These are phyloP conservation scores for Perizoma affinitatum DNA, from an alignment of 2,888 invertebrate genomes.

Conservation along the genomic window DNA sequence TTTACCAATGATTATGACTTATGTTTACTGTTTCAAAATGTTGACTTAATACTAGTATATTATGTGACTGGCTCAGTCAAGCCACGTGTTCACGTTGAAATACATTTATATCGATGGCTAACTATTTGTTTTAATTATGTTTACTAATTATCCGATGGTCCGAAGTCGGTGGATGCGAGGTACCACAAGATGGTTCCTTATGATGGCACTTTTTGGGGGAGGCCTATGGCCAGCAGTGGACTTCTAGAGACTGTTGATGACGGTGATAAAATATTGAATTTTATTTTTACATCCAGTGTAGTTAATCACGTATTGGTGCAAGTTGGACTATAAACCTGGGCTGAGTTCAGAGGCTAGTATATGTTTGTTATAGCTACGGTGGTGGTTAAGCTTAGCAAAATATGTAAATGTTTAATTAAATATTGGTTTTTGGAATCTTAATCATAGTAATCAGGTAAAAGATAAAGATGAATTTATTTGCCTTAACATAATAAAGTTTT, in stretches of 20 bases:
- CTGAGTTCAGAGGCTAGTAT: slow-evolving; percentile 57
- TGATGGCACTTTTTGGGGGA: too few species aligned
- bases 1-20: not conserved
- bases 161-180: too few species aligned
- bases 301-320: slow-evolving; percentile 58
- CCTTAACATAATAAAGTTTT: too few species aligned
- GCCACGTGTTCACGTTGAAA: slow-evolving; percentile 15
- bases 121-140: slow-evolving; percentile 37
- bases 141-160: not conserved
- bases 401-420: not conserved
- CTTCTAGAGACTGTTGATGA: too few species aligned
- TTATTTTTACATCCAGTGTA: slow-evolving; percentile 55
- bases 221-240: too few species aligned
- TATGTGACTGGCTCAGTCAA: not conserved
- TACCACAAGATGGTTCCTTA: too few species aligned
- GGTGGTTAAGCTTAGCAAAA: slow-evolving; percentile 6
- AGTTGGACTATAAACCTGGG: slow-evolving; percentile 49
- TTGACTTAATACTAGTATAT: too few species aligned
- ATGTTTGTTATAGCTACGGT: slow-evolving; percentile 6
- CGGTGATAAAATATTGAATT: too few species aligned
- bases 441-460: too few species aligned
- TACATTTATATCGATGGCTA: slow-evolving; percentile 26
- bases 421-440: too few species aligned
- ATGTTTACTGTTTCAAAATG: too few species aligned
- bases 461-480: too few species aligned